Conservation (phyloP, 1,140 invertebrate species). For the Drosophila ogumai region DNA sequence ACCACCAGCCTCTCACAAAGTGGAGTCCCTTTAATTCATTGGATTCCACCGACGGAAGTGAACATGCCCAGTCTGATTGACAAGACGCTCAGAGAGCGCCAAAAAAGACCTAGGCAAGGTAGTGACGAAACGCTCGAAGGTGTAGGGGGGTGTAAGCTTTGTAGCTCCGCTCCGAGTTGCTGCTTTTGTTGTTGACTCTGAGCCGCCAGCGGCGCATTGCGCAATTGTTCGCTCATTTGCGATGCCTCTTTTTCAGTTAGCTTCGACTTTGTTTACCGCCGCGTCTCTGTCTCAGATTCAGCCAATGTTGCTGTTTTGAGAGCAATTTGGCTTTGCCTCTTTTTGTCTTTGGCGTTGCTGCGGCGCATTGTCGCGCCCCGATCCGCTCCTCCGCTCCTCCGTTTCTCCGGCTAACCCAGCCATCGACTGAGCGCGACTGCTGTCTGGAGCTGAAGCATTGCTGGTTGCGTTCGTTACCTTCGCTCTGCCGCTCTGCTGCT, state of each 20-base stretch:
- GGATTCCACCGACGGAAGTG: constrained; percentile 10
- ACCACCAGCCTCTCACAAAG: too few relatives aligned
- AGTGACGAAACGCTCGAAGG: constrained; percentile 4
- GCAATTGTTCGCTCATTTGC: constrained; percentile 72
- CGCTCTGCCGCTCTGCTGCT: constrained; percentile 26
- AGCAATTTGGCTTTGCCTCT: constrained; percentile 36
- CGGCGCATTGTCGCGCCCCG: not conserved
- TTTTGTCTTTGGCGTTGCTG: constrained; percentile 21
- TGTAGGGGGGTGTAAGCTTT: constrained; percentile 8
- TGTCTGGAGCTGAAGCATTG: constrained; percentile 35
- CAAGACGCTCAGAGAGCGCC: constrained; percentile 10
- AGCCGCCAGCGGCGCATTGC: constrained; percentile 54
- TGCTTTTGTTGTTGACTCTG: constrained; percentile 19
- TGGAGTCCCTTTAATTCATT: not conserved
- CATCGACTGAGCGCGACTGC: constrained; percentile 39
- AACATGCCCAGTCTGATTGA: constrained; percentile 16
- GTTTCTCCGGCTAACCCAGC: not conserved
- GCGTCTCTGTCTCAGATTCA: constrained; percentile 14
- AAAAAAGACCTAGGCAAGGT: constrained; percentile 6
- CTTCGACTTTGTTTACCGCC: constrained; percentile 33
- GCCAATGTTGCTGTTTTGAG: constrained; percentile 42
- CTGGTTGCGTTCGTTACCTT: constrained; percentile 53
- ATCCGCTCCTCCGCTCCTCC: not conserved
- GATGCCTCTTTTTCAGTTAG: constrained; percentile 53
- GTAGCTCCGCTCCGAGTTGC: constrained; percentile 9